Evolutionary conservation across 2,797 vertebrate species (phyloP).

Genomic region (Cryptoblepharus egeriae): DNA sequence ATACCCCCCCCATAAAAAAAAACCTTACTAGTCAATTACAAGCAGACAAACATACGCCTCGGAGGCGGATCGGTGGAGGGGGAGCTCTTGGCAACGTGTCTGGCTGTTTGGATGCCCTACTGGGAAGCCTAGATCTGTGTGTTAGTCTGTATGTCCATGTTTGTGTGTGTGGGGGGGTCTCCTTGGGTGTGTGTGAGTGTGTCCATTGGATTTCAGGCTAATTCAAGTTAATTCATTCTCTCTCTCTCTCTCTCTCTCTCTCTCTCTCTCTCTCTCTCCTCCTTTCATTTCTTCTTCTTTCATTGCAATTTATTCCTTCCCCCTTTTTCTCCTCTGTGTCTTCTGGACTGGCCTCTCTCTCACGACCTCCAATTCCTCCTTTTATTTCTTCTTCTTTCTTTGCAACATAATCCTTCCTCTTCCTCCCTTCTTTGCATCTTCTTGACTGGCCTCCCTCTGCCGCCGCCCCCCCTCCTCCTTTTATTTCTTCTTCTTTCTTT

Average conservation of each 20-base stretch:
- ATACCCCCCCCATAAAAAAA: too few species aligned
- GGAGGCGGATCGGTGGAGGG: neutral
- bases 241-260: too few species aligned
- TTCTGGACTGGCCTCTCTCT: slow-evolving; percentile 21
- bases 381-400: too few species aligned
- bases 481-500: too few species aligned
- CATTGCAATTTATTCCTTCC: too few species aligned
- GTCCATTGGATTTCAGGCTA: neutral
- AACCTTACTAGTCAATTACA: neutral
- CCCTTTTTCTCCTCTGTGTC: neutral
- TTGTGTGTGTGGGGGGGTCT: too few species aligned
- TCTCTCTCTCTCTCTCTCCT: too few species aligned
- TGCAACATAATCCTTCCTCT: too few species aligned
- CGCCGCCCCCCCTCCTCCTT: too few species aligned
- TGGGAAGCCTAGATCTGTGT: neutral
- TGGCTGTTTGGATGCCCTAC: neutral
- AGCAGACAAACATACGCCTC: neutral
- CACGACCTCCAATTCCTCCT: too few species aligned
- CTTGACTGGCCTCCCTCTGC: slow-evolving; percentile 13
- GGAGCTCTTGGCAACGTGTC: neutral
- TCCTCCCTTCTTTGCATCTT: neutral
- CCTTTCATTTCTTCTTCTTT: too few species aligned
- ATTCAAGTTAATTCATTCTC: neutral
- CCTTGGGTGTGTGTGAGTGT: neutral
- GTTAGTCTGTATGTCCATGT: too few species aligned